phyloP scores from a whole-genome alignment of 1,140 invertebrate genomes.

The Neodiprion virginianus region DNA sequence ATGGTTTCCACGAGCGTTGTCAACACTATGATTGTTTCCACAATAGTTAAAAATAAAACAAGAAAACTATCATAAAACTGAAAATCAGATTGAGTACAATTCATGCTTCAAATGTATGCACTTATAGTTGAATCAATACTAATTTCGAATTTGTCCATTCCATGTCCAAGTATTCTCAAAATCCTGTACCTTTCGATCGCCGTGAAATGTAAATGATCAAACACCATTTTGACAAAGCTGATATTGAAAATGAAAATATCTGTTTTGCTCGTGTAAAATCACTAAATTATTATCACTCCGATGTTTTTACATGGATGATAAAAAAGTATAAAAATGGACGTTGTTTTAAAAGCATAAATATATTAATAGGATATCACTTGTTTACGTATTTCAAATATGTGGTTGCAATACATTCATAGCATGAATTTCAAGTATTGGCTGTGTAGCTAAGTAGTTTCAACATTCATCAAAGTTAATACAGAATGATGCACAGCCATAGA shows the following conservation, averaged over 20 bases:
- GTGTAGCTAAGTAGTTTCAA: background rate
- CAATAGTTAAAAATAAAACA: background rate
- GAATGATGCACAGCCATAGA: background rate
- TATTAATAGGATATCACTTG: no score
- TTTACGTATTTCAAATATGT: background rate
- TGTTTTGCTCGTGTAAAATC: no score
- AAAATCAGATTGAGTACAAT: background rate
- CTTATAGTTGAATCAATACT: background rate
- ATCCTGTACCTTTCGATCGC: no score
- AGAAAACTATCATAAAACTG: background rate
- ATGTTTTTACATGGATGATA: no score
- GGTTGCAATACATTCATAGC: background rate
- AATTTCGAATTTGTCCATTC: no score
- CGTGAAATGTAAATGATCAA: no score
- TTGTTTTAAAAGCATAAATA: no score
- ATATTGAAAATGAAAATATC: no score
- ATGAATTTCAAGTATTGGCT: background rate
- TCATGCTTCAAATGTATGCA: background rate
- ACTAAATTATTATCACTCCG: no score
- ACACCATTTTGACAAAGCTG: no score
- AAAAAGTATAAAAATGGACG: no score
- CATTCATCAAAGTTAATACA: background rate
- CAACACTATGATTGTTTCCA: constrained; percentile 41
- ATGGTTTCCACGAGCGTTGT: constrained; percentile 47
- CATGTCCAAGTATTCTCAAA: no score